Percentiles rank a stretch among this genome's conserved stretches.
Conservation (phyloP, 1,140 invertebrate species). For the Drosophila varians region DNA sequence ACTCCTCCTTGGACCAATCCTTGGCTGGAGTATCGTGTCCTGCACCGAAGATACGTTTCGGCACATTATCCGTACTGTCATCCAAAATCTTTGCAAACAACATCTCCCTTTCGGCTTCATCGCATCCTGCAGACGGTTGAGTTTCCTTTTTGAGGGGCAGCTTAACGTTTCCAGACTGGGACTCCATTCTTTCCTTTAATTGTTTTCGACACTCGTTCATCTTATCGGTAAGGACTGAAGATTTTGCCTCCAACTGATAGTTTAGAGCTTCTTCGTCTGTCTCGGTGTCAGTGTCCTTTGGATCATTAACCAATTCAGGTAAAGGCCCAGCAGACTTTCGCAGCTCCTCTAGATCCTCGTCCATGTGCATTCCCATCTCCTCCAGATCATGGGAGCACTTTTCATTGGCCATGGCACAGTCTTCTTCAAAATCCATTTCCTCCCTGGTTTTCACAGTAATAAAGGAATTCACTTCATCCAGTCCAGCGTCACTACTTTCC, state of each 20-base stretch:
- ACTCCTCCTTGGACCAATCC: conserved; percentile 50
- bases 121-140: no score
- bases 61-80: conserved; percentile 52
- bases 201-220: conserved; percentile 16
- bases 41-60: conserved; percentile 55
- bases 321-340: neutral
- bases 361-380: conserved; percentile 49
- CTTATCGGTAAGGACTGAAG: conserved; percentile 3
- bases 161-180: neutral
- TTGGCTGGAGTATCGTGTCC: conserved; percentile 42
- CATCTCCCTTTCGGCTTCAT: conserved; percentile 15
- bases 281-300: neutral
- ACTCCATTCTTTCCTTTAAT: neutral
- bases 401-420: conserved; percentile 44
- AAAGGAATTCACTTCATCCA: neutral
- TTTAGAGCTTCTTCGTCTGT: conserved; percentile 25
- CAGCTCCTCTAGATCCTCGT: conserved; percentile 53
- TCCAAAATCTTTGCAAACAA: conserved; percentile 57
- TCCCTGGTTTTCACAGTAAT: conserved; percentile 22
- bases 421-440: conserved; percentile 37
- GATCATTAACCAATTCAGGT: neutral
- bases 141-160: neutral
- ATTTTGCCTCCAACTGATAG: conserved; percentile 3
- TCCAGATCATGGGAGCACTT: conserved; percentile 55
- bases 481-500: neutral